Base-by-base conservation (phyloP, 1,140 invertebrate species). In the Tetramorium alpestre region DNA sequence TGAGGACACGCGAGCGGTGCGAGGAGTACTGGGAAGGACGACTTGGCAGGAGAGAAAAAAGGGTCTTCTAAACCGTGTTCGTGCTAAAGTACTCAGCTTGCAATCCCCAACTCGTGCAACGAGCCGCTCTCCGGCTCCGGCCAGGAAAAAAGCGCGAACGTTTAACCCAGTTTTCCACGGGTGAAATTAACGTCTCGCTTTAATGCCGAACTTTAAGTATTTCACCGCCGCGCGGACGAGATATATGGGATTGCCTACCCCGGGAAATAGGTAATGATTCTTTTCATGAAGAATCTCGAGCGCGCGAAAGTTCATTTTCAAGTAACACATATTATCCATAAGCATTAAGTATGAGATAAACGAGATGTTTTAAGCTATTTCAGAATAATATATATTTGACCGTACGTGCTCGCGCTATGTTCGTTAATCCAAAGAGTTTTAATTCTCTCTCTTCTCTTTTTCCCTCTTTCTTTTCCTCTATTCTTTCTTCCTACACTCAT, bases 161-260 rank as follows among this genome's bases (percentile, higher is more conserved):
- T 82, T 82, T 82, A 82, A 82, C 67, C 80, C 80, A 82, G 80
- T 82, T 82, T 82, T 82, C 67, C 80, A 41, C 67, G 80, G 54
- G 51, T 70, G 67, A 82, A 82, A 82, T 82, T 82, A 82, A 82
- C 80, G 67, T 82, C 67, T 60, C 69, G 69, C 80, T 82, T 82
- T 72, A 82, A 82, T 82, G 80, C 54, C 80, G 80, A 82, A 82
- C 80, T 82, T 82, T 82, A 82, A 82, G 80, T 73, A 73, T 82
- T 73, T 82, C 54, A 41, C 64, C 38, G 65, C 76, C 38, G 41
- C 41, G 76, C 67, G 22, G n/a, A 4, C 51, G 69, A 60, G 67
- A 82, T 82, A 58, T 82, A 82, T 60, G 80, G 18, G 67, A 44
- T 22, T 44, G 65, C 10, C 78, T 51, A 38, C 7, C 11, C 33